phyloP scores from a whole-genome alignment of 92 coral and sea anemone genomes.

The Phenganax stokvisi region DNA sequence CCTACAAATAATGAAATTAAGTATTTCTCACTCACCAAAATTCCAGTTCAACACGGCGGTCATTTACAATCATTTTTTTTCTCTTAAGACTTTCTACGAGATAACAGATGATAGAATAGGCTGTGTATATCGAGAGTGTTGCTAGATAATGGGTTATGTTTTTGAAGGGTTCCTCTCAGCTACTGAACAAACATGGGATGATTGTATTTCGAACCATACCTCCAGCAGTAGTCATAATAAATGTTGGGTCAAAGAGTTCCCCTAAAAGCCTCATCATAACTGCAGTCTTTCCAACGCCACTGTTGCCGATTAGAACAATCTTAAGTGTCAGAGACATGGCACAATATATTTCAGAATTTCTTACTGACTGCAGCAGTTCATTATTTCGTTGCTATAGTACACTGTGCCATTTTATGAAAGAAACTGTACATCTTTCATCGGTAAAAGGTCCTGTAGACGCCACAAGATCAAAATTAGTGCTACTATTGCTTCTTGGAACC shows the following conservation, averaged over 20 bases:
- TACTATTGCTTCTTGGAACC: no score
- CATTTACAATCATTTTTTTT: neutral
- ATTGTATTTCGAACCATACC: neutral
- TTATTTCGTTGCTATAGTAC: neutral
- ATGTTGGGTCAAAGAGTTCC: constrained; percentile 58
- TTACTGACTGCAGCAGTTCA: neutral
- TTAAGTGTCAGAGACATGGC: constrained; percentile 36
- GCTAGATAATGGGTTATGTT: no score
- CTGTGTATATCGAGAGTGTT: no score
- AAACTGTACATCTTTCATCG: no score
- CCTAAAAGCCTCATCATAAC: constrained; percentile 59
- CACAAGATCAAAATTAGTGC: no score
- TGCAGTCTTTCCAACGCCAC: constrained; percentile 88
- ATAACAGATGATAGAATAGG: neutral
- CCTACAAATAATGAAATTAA: neutral
- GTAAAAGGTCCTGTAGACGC: no score
- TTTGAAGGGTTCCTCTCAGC: no score
- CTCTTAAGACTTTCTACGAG: neutral
- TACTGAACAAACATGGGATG: neutral
- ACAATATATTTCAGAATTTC: neutral
- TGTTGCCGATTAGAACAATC: constrained; percentile 77
- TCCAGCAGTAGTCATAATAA: constrained; percentile 31
- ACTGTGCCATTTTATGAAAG: neutral
- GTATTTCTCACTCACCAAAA: constrained; percentile 55
- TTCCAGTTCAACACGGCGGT: constrained; percentile 46